phyloP scores from a whole-genome alignment of 2,888 invertebrate species.

The Cheilosia urbana region DNA sequence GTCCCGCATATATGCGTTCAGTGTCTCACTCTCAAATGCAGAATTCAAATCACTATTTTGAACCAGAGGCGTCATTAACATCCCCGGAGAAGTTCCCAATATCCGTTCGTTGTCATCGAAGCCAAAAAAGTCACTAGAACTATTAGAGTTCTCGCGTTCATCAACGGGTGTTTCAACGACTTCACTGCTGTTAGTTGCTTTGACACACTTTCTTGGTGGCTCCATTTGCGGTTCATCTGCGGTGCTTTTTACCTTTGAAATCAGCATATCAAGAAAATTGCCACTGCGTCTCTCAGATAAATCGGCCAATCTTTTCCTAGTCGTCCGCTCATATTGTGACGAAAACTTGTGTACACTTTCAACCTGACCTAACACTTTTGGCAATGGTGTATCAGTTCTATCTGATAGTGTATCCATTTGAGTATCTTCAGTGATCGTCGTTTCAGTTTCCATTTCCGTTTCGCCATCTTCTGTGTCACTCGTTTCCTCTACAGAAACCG shows the following conservation, averaged over 20 bases:
- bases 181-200: not conserved
- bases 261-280: conserved; percentile 82
- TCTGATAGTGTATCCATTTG: not conserved
- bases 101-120: conserved; percentile 81
- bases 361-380: not conserved
- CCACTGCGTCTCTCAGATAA: conserved; percentile 50
- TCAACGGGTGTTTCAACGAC: conserved; percentile 1
- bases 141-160: conserved; percentile 60
- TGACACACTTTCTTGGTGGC: not conserved
- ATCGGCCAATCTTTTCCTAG: not conserved
- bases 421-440: not conserved
- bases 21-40: conserved; percentile 84
- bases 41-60: conserved; percentile 79
- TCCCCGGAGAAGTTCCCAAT: conserved; percentile 78
- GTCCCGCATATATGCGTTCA: conserved; percentile 85
- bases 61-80: conserved; percentile 82
- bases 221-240: conserved; percentile 31
- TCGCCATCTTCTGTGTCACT: not conserved
- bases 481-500: not conserved
- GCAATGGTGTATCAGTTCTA: not conserved
- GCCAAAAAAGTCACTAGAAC: conserved; percentile 80
- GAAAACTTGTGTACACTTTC: conserved; percentile 3
- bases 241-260: conserved; percentile 78
- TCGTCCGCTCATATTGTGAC: not conserved
- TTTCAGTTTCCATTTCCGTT: not conserved